Conservation (phyloP, 1,140 invertebrate species). For the Meteorus sp. region DNA sequence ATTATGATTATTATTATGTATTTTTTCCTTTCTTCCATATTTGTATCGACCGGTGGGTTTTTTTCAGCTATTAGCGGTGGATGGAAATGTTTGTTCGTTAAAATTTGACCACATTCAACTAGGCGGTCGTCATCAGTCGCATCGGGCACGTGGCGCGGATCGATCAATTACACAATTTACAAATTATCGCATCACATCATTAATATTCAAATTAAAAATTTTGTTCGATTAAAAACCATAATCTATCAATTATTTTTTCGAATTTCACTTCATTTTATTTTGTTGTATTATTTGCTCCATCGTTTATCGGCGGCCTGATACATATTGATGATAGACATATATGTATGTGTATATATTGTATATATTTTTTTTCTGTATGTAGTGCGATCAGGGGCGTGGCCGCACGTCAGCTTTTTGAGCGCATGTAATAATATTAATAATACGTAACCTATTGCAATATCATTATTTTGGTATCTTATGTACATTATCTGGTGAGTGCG, state of each 20-base stretch:
- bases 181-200: slow-evolving; percentile 40
- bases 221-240: slow-evolving; percentile 36
- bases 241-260: slow-evolving; percentile 1
- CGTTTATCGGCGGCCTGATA: too few relatives aligned
- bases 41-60: slow-evolving; percentile 16
- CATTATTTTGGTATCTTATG: slow-evolving; percentile 46
- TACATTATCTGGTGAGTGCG: slow-evolving; percentile 39
- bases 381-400: too few relatives aligned
- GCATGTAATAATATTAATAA: slow-evolving; percentile 30
- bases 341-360: too few relatives aligned
- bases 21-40: neutral
- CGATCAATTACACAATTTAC: slow-evolving; percentile 42
- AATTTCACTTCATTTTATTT: too few relatives aligned
- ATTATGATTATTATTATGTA: neutral
- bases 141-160: slow-evolving; percentile 26
- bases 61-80: slow-evolving; percentile 43
- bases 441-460: slow-evolving; percentile 50
- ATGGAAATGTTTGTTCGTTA: slow-evolving; percentile 51
- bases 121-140: slow-evolving; percentile 26
- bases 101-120: slow-evolving; percentile 26
- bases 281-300: too few relatives aligned
- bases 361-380: too few relatives aligned
- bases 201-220: slow-evolving; percentile 18
- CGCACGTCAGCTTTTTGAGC: too few relatives aligned
- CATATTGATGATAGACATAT: too few relatives aligned